These are phyloP conservation scores for Amblyjoppa proteus DNA, from an alignment of 2,888 invertebrate species.

Conservation along the genomic window DNA sequence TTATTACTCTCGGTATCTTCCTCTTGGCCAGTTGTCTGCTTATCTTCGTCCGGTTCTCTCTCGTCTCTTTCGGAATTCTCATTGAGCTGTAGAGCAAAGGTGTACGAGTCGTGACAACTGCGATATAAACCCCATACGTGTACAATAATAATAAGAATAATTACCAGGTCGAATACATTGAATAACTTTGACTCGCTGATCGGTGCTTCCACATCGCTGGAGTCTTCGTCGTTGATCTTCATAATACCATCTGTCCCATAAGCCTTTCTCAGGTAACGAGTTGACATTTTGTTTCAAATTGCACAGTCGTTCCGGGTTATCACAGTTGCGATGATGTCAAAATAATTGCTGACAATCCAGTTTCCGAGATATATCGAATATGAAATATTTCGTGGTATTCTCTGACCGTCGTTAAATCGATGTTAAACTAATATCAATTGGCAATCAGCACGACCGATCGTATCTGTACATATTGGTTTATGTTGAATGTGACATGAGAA, in stretches of 20 bases:
- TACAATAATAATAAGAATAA: slow-evolving; percentile 70
- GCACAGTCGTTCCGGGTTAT: not conserved
- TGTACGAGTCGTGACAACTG: slow-evolving; percentile 35
- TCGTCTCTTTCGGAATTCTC: slow-evolving; percentile 90
- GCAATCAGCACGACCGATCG: not conserved
- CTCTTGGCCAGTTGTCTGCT: slow-evolving; percentile 87
- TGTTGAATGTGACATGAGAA: slow-evolving; percentile 7
- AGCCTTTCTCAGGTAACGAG: slow-evolving; percentile 88
- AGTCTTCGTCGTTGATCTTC: slow-evolving; percentile 86
- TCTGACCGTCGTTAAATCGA: not conserved
- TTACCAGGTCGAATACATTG: slow-evolving; percentile 90
- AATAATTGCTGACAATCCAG: not conserved
- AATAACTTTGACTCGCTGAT: slow-evolving; percentile 87
- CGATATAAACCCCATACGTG: not conserved
- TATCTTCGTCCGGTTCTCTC: slow-evolving; percentile 80
- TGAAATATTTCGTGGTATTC: not conserved
- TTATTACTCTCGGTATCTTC: slow-evolving; percentile 86
- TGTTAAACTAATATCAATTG: not conserved
- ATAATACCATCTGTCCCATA: slow-evolving; percentile 87
- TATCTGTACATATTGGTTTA: not conserved
- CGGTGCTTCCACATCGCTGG: slow-evolving; percentile 86
- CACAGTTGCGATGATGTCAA: not conserved
- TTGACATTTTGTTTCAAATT: slow-evolving; percentile 86
- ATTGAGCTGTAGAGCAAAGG: slow-evolving; percentile 86
- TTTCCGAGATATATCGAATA: not conserved